phyloP scores from a whole-genome alignment of 2,888 invertebrate genomes.

The Hyposoter didymator region DNA sequence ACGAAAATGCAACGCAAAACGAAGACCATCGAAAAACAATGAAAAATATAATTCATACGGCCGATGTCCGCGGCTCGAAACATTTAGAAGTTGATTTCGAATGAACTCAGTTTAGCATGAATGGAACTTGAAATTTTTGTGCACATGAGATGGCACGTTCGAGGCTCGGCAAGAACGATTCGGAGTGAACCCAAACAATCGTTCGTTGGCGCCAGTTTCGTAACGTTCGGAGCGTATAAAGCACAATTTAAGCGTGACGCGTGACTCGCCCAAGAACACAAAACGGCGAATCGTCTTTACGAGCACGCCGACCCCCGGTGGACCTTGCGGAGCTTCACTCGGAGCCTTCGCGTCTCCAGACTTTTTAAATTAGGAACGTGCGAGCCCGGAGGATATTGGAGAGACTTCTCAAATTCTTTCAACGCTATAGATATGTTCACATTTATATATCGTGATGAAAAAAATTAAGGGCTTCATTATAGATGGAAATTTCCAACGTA shows the following conservation, averaged over 20 bases:
- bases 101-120: background rate
- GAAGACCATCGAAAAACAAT: background rate
- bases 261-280: conserved; percentile 64
- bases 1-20: background rate
- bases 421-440: background rate
- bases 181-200: conserved; percentile 21
- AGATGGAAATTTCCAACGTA: background rate
- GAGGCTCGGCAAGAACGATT: conserved; percentile 1
- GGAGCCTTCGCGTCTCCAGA: conserved; percentile 27
- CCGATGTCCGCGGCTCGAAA: background rate
- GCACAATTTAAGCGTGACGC: conserved; percentile 70
- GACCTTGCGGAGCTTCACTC: conserved; percentile 45
- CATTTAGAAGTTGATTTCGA: background rate
- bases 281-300: conserved; percentile 61
- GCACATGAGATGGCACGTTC: background rate
- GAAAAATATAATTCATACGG: background rate
- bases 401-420: conserved; percentile 3
- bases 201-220: conserved; percentile 69
- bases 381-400: conserved; percentile 44
- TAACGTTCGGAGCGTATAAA: conserved; percentile 68
- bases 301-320: conserved; percentile 60
- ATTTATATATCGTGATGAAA: background rate
- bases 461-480: conserved; percentile 1
- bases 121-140: background rate
- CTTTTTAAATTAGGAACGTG: conserved; percentile 62